Conservation (phyloP, 2,113 vertebrate genomes). For the Mugil cephalus region DNA sequence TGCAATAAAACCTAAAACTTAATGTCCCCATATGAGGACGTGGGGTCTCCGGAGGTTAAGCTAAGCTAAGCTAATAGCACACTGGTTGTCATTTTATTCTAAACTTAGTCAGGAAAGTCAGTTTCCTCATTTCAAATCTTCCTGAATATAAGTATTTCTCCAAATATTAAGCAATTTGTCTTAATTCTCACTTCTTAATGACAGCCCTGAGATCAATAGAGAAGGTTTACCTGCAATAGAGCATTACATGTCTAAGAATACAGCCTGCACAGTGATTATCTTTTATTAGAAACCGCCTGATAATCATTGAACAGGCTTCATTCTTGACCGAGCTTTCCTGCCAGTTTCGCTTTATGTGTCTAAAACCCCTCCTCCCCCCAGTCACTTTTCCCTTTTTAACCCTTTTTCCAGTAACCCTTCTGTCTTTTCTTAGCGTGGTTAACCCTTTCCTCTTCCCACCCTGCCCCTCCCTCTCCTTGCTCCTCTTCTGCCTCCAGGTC, state of each 20-base stretch:
- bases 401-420: constrained; percentile 74
- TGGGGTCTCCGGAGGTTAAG: too few relatives aligned
- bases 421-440: constrained; percentile 74
- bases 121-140: neutral
- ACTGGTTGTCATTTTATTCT: too few relatives aligned
- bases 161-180: constrained; percentile 15
- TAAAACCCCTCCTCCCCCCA: constrained; percentile 50
- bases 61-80: too few relatives aligned
- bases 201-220: neutral
- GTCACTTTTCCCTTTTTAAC: constrained; percentile 61
- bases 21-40: too few relatives aligned
- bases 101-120: too few relatives aligned
- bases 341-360: constrained; percentile 52
- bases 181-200: constrained; percentile 5
- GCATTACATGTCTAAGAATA: constrained; percentile 25
- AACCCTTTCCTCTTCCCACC: constrained; percentile 77
- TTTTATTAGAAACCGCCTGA: neutral
- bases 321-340: constrained; percentile 53
- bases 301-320: constrained; percentile 46
- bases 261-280: constrained; percentile 38
- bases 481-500: constrained; percentile 99
- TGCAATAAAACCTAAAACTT: too few relatives aligned
- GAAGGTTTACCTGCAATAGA: neutral
- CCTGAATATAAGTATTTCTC: neutral
- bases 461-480: constrained; percentile 80